Evolutionary conservation across 2,113 vertebrate species (phyloP).

Genomic region (Girardinichthys multiradiatus): DNA sequence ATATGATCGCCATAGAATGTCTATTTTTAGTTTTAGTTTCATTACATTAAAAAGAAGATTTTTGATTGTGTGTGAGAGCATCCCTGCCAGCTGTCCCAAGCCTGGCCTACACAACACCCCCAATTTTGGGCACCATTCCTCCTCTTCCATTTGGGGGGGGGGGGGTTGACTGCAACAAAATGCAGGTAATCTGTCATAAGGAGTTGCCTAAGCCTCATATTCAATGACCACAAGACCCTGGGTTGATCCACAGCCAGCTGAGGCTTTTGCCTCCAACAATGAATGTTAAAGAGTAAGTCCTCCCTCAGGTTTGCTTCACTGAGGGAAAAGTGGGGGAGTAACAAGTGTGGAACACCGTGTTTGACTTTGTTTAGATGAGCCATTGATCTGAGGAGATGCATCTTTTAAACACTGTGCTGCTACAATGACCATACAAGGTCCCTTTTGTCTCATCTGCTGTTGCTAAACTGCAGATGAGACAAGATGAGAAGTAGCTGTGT

Average conservation of each 20-base stretch:
- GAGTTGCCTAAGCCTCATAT: constrained; percentile 56
- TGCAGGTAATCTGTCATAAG: constrained; percentile 63
- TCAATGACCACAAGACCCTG: constrained; percentile 43
- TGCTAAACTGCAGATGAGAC: constrained; percentile 25
- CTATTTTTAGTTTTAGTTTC: constrained; percentile 23
- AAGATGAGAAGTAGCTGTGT: neutral
- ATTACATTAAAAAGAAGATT: constrained; percentile 6
- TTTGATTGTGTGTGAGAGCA: constrained; percentile 17
- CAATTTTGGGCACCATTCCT: constrained; percentile 79
- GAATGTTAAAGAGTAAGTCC: constrained; percentile 29
- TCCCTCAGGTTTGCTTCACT: constrained; percentile 19
- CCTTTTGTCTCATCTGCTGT: constrained; percentile 51
- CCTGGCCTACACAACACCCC: constrained; percentile 59
- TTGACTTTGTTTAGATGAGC: constrained; percentile 75
- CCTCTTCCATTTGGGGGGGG: constrained; percentile 43
- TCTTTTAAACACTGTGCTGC: constrained; percentile 63
- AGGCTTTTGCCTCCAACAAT: constrained; percentile 28
- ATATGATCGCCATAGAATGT: constrained; percentile 14
- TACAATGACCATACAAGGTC: constrained; percentile 79
- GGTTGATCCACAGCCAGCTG: constrained; percentile 50
- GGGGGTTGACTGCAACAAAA: constrained; percentile 64
- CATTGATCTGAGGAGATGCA: constrained; percentile 68
- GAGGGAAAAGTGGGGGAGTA: constrained; percentile 52
- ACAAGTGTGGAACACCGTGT: constrained; percentile 56
- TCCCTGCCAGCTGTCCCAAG: constrained; percentile 73